Base-by-base conservation (phyloP, 2,797 vertebrate species). In the Arnoldichthys spilopterus region DNA sequence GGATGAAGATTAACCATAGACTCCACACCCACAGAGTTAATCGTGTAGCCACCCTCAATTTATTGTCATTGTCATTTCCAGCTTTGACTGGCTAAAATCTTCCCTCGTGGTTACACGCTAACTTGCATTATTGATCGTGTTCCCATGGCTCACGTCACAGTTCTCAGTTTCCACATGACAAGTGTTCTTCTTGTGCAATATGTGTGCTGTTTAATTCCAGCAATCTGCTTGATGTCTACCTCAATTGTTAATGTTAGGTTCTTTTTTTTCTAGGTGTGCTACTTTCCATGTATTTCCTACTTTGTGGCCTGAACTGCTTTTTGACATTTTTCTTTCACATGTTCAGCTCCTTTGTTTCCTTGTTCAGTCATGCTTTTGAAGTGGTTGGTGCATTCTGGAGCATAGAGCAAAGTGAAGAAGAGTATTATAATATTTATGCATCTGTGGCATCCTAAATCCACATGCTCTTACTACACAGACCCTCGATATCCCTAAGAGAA, bases 371-470 rank as follows among this genome's bases (percentile, higher is more conserved):
- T 45, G 26, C 40, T 71, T 18, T 3, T 64, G 56, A 62, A 63
- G 47, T 51, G 28, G 34, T 40, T 61, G n/a, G 58, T 75, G 24
- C 24, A 34, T 77, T 77, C 72, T 28, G 18, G 11, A 49, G 13
- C 32, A 26, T 13, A 45, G 20, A 49, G 32, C 51, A 26, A 72
- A 54, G 56, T n/a, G 24, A 71, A 71, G 72, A 16, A 49, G 59
- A 28, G 2, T 22, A 28, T 47, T 74, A 51, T 49, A 49, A 63
- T 56, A 37, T 76, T 54, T 58, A 45, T 61, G 37, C 30, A 26
- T 64, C 54, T 30, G 40, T 58, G 59, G 59, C 28, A 54, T 63
- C 20, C 30, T 69, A 47, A 80, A 72, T 40, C 40, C 43, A 59
- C 62, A 72, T 53, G 45, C 9, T 34, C 16, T 70, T 47, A 71